These are phyloP conservation scores for Corella eumyota DNA, from an alignment of 23 tunicate species.

Conservation along the genomic window DNA sequence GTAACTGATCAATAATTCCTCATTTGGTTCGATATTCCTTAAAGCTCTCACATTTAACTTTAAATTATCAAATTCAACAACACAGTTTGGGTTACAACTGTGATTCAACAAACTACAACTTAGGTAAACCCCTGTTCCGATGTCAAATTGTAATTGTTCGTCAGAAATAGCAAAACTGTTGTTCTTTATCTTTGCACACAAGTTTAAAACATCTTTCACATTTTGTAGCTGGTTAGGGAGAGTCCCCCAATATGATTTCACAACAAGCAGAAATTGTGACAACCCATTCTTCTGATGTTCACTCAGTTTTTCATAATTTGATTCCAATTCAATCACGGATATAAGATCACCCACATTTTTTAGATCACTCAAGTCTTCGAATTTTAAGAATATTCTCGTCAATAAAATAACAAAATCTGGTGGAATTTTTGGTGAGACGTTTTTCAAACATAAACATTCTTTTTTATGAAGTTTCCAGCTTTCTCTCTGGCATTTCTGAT, in stretches of 20 bases:
- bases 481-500: constrained; percentile 71
- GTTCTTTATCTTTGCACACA: constrained; percentile 32
- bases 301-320: constrained; percentile 18
- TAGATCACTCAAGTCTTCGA: constrained; percentile 53
- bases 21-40: constrained; percentile 29
- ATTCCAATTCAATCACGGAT: constrained; percentile 64
- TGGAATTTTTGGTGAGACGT: constrained; percentile 68
- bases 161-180: constrained; percentile 83
- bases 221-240: not conserved
- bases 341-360: constrained; percentile 47
- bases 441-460: constrained; percentile 63
- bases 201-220: not conserved
- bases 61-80: constrained; percentile 42
- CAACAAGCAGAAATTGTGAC: not conserved
- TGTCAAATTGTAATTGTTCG: constrained; percentile 63
- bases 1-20: constrained; percentile 43
- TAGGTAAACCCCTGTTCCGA: constrained; percentile 79
- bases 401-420: constrained; percentile 78
- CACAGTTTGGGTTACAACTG: constrained; percentile 77
- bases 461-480: constrained; percentile 70
- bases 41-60: constrained; percentile 42
- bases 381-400: constrained; percentile 52
- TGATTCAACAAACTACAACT: constrained; percentile 83
- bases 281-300: not conserved
- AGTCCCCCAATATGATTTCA: not conserved